Evolutionary conservation across 2,888 invertebrate species (phyloP).

Genomic region (Nudaria mundana): DNA sequence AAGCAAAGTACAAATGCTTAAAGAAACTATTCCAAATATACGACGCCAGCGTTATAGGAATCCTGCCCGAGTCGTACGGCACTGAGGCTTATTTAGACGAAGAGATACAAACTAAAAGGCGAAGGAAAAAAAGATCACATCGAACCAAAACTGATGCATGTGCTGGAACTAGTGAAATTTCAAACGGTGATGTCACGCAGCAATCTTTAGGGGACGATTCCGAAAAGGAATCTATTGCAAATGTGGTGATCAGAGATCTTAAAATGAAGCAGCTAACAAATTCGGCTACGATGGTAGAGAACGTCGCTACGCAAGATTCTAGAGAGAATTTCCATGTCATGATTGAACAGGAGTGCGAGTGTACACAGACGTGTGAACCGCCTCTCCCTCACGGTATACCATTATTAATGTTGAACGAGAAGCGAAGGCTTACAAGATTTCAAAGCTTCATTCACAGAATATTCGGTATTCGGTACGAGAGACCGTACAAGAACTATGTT

Average conservation of each 20-base stretch:
- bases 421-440: slow-evolving; percentile 52
- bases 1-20: slow-evolving; percentile 71
- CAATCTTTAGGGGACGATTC: slow-evolving; percentile 7
- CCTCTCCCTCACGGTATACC: slow-evolving; percentile 27
- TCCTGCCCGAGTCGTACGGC: slow-evolving; percentile 46
- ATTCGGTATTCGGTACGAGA: slow-evolving; percentile 44
- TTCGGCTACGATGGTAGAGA: slow-evolving; percentile 39
- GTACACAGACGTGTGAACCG: slow-evolving; percentile 29
- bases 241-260: slow-evolving; percentile 46
- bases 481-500: slow-evolving; percentile 29
- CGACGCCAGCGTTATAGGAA: slow-evolving; percentile 64
- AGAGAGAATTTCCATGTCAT: slow-evolving; percentile 16
- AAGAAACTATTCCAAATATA: slow-evolving; percentile 73
- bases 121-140: slow-evolving; percentile 49
- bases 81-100: slow-evolving; percentile 23
- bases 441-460: slow-evolving; percentile 62
- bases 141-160: slow-evolving; percentile 62
- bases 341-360: slow-evolving; percentile 35
- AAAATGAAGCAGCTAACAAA: slow-evolving; percentile 42
- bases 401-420: slow-evolving; percentile 42
- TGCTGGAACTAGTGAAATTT: slow-evolving; percentile 51
- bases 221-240: slow-evolving; percentile 37
- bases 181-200: slow-evolving; percentile 42
- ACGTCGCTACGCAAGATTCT: slow-evolving; percentile 34
- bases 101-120: slow-evolving; percentile 23